Evolutionary conservation across 2,888 invertebrate species (phyloP).

Genomic region (Dicycla oo): DNA sequence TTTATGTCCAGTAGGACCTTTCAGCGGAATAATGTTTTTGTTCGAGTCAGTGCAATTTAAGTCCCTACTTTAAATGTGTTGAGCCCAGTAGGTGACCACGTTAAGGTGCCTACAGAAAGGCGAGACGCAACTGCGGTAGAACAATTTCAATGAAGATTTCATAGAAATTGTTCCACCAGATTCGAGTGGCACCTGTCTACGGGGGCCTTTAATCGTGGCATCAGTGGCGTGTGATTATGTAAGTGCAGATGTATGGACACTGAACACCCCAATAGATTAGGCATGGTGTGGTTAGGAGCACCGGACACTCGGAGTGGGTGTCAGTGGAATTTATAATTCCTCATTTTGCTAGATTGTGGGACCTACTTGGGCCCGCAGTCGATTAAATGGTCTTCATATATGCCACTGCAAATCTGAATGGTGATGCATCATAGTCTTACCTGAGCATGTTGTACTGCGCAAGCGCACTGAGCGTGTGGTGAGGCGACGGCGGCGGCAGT

Average conservation of each 20-base stretch:
- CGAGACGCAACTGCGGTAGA: background rate
- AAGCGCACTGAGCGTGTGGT: constrained; percentile 77
- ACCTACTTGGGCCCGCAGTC: background rate
- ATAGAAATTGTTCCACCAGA: background rate
- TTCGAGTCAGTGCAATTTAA: background rate
- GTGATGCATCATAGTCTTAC: constrained; percentile 62
- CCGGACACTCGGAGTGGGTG: background rate
- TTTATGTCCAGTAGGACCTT: background rate
- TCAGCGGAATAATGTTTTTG: background rate
- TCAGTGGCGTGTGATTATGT: background rate
- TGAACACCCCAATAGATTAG: no score
- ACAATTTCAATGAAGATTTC: background rate
- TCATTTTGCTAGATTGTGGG: background rate
- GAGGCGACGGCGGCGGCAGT: constrained; percentile 77
- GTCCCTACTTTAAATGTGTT: background rate
- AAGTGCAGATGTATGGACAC: background rate
- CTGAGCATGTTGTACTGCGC: constrained; percentile 83
- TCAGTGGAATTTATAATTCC: background rate
- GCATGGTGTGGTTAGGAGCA: no score
- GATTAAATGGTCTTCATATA: background rate
- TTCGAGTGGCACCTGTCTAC: no score
- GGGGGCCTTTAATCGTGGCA: background rate
- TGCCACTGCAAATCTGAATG: background rate
- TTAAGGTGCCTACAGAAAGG: background rate
- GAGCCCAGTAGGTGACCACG: background rate